Evolutionary conservation across 2,888 invertebrate genomes (phyloP).

Genomic region (Steinernema scapterisci): DNA sequence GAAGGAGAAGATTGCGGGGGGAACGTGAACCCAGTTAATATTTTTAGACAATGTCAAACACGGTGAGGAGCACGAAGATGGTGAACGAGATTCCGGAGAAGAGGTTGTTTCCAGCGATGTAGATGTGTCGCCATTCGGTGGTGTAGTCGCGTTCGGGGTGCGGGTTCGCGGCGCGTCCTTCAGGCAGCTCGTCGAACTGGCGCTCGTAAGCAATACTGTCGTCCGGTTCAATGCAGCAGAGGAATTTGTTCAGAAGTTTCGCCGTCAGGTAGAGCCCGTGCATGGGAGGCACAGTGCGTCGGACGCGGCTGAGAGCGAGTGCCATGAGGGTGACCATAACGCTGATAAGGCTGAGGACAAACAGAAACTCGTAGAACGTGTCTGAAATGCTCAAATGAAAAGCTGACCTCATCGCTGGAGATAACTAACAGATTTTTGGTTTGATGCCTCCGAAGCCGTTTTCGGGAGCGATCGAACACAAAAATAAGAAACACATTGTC

Average conservation of each 20-base stretch:
- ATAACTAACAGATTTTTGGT: slow-evolving; percentile 58
- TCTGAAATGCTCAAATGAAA: slow-evolving; percentile 46
- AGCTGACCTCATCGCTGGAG: too few relatives aligned
- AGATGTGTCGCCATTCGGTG: slow-evolving; percentile 65
- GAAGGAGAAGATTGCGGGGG: background rate
- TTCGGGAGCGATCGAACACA: slow-evolving; percentile 61
- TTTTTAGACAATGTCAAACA: slow-evolving; percentile 49
- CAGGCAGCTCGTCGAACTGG: slow-evolving; percentile 30
- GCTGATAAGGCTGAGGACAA: slow-evolving; percentile 54
- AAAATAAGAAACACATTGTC: slow-evolving; percentile 63
- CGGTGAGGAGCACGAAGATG: slow-evolving; percentile 56
- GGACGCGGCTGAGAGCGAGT: slow-evolving; percentile 59
- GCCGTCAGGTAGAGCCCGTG: slow-evolving; percentile 58
- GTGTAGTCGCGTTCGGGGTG: slow-evolving; percentile 50
- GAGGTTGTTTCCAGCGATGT: slow-evolving; percentile 62
- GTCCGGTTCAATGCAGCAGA: slow-evolving; percentile 65
- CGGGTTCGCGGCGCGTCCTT: background rate
- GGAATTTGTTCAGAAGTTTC: slow-evolving; percentile 58
- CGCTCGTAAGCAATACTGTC: slow-evolving; percentile 41
- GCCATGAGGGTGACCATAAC: slow-evolving; percentile 57
- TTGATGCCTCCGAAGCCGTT: slow-evolving; percentile 61
- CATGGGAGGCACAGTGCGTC: slow-evolving; percentile 57
- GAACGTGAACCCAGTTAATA: background rate
- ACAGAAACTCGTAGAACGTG: slow-evolving; percentile 62
- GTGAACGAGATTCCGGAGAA: slow-evolving; percentile 60